A percentile compares a stretch with the other conserved stretches of the same genome.
These are phyloP conservation scores for Cyprinodon diabolis DNA, from an alignment of 2,797 vertebrate genomes.

Conservation along the genomic window DNA sequence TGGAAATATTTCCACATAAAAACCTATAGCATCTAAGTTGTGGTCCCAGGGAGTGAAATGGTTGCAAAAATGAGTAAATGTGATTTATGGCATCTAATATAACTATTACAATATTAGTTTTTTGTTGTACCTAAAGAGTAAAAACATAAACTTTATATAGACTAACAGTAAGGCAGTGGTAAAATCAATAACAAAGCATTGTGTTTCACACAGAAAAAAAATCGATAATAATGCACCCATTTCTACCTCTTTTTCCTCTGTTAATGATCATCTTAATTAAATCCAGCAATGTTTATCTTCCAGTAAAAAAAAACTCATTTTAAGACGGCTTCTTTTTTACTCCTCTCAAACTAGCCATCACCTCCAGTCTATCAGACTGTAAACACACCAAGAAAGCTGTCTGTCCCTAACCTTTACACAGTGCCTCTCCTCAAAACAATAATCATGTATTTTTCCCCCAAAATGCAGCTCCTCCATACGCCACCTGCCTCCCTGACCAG, in stretches of 20 bases:
- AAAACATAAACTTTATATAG: no score
- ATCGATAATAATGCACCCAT: background rate
- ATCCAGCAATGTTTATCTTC: background rate
- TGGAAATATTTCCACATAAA: background rate
- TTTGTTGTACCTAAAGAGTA: no score
- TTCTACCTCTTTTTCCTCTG: background rate
- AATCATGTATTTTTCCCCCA: background rate
- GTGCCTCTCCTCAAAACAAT: background rate
- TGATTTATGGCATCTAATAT: background rate
- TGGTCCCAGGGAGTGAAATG: background rate
- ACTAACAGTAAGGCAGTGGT: no score
- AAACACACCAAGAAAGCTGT: background rate
- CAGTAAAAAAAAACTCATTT: background rate
- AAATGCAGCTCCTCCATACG: conserved; percentile 84
- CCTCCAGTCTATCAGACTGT: background rate
- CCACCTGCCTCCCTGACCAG: conserved; percentile 87
- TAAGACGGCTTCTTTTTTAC: background rate
- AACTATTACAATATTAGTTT: background rate
- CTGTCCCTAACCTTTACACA: background rate
- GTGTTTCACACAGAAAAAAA: background rate
- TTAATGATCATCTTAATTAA: background rate
- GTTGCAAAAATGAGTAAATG: background rate
- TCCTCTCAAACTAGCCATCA: background rate
- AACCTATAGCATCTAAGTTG: background rate
- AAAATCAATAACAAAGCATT: no score